Evolutionary conservation across 1,140 invertebrate species (phyloP), one percentile per base, ranked within the genome.

Genomic region (Camponotus vicinus): DNA sequence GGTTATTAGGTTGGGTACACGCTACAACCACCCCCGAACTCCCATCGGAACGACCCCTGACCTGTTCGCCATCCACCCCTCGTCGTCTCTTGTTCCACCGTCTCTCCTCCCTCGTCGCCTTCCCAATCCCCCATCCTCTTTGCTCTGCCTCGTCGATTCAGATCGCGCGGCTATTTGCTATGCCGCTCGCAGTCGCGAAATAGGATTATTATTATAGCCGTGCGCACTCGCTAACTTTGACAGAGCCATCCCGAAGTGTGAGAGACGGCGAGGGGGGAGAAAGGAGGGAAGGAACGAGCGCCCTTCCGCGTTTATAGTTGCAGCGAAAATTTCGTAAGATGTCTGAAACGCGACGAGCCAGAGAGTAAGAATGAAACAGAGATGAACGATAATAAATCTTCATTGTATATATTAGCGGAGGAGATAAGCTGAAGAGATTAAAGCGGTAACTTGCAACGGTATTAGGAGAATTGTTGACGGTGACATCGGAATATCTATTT

Each of bases 1-100:
- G 92, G 92, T 94, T 95, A 95, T 95, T 95, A 94, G 93, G 93
- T 94, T 94, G 91, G 89, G 88, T 92, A 92, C 91, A 91, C 85
- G 90, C 89, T 90, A 90, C 90, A 90, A 90, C 92, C 91, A 88
- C 89, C 89, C 89, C 88, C 78, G 86, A 45, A 69, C 69, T 67
- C 66, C 89, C 79, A 59, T 83, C 79, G 86, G 55, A 80, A 73
- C 91, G 90, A 93, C 86, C 91, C 86, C 79, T 92, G 92, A 93
- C 92, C 91, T 79, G 77, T 78, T 91, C 86, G 66, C 61, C 67
- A 84, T 34, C 75, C 78, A 7, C 66, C 85, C 57, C 37, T 64
- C 52, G 40, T 59, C 79, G 67, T 52, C 55, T 77, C 83, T 73
- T 49, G 45, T 61, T 40, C 49, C 37, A 71, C 80, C 42, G 11